A percentile compares a stretch with the other conserved stretches of the same genome.
Conservation (phyloP, 2,888 invertebrate genomes). For the Crepidodera aurea region DNA sequence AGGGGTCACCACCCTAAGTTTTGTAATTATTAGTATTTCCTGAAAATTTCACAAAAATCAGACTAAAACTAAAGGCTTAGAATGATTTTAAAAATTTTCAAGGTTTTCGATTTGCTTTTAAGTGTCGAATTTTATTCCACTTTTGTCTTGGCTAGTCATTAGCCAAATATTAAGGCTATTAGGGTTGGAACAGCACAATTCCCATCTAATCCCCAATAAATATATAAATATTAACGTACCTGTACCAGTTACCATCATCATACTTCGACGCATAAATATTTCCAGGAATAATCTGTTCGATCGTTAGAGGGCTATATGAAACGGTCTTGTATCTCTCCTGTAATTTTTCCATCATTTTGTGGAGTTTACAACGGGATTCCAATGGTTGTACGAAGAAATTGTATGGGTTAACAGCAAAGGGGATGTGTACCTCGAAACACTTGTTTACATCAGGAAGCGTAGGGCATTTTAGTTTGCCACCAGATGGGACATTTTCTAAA, state of each 20-base stretch:
- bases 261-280: conserved; percentile 75
- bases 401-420: conserved; percentile 80
- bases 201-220: too few species aligned
- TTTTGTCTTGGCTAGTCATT: too few species aligned
- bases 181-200: too few species aligned
- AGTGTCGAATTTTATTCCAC: too few species aligned
- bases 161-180: too few species aligned
- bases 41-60: too few species aligned
- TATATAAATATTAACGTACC: conserved; percentile 68
- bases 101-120: too few species aligned
- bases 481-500: conserved; percentile 55
- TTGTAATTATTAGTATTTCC: too few species aligned
- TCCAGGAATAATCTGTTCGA: conserved; percentile 62
- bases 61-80: too few species aligned
- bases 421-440: conserved; percentile 75
- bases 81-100: too few species aligned
- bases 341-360: conserved; percentile 71
- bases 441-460: conserved; percentile 62
- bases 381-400: conserved; percentile 73
- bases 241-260: conserved; percentile 76
- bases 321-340: conserved; percentile 69
- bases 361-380: conserved; percentile 60
- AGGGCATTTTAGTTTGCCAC: conserved; percentile 59
- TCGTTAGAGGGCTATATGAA: conserved; percentile 60
- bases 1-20: too few species aligned